Percentiles rank a stretch among this genome's conserved stretches.
Conservation (phyloP, 2,888 invertebrate genomes). For the Synergus itoensis region DNA sequence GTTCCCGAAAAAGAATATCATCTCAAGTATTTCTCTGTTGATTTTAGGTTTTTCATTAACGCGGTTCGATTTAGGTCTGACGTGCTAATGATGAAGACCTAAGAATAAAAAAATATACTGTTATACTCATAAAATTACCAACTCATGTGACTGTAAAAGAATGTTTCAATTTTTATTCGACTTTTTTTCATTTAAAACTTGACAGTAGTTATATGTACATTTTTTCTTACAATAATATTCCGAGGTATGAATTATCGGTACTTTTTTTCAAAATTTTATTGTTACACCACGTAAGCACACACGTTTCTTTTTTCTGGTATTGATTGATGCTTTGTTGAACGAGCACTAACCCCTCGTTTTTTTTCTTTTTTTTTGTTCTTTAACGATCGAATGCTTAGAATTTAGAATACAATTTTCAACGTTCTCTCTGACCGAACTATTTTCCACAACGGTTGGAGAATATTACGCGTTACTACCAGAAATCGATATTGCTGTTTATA, state of each 20-base stretch:
- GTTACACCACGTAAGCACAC: not conserved
- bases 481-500: not conserved
- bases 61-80: too few relatives aligned
- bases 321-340: constrained; percentile 3
- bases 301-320: not conserved
- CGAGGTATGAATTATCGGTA: not conserved
- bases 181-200: not conserved
- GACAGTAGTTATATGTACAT: not conserved
- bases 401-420: not conserved
- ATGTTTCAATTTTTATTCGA: too few relatives aligned
- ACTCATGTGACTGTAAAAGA: too few relatives aligned
- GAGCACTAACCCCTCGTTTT: not conserved
- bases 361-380: not conserved
- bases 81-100: too few relatives aligned
- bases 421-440: too few relatives aligned
- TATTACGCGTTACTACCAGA: not conserved
- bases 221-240: not conserved
- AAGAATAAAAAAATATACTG: too few relatives aligned
- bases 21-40: too few relatives aligned
- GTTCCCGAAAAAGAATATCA: too few relatives aligned
- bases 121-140: too few relatives aligned
- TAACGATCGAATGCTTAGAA: not conserved
- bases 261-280: not conserved
- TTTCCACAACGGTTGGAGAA: not conserved
- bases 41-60: too few relatives aligned